Base-by-base conservation (phyloP, 2,113 vertebrate species). In the Oryzias celebensis region DNA sequence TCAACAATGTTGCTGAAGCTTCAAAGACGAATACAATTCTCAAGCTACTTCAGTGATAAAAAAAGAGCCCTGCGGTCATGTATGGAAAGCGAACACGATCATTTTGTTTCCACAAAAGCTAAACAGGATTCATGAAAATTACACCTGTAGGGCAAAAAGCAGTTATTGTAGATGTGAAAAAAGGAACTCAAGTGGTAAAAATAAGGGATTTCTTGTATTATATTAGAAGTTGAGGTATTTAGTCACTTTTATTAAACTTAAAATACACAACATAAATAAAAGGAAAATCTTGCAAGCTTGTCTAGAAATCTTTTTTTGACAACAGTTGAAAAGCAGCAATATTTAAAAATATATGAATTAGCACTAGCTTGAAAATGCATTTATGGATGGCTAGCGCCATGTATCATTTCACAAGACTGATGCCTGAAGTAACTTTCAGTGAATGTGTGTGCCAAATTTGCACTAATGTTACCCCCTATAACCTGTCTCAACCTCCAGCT, bases 401-500 rank as follows among this genome's bases (percentile, higher is more conserved):
- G 7, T 4, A 20, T 17, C n/a, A 20, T 17, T 48, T n/a, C 7
- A 48, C 8, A 48, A 7, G 17, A 18, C 5, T 18, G 46, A 48
- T 17, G 20, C 47, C 18, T 55, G n/a, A 42, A 20, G 56, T 71
- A 48, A 81, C 66, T 74, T 58, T 64, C 24, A 26, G 22, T 26
- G 13, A 54, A 24, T 22, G 24, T 52, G 70, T 52, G 70, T 68
- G 66, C 23, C 67, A 75, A 70, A 86, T 81, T 70, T 73, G 50
- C 68, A 70, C 53, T 56, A 49, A 79, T 78, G 79, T 79, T 77
- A 84, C 77, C 77, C 82, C 84, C 65, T 73, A 57, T 59, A 36
- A 31, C 58, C 66, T 62, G 66, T 71, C 73, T 65, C 46, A 65
- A 64, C 23, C 52, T 48, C 36, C 3, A 23, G 59, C 49, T 65